Base-by-base conservation (phyloP, 2,797 vertebrate genomes). In the Pogoniulus pusillus region DNA sequence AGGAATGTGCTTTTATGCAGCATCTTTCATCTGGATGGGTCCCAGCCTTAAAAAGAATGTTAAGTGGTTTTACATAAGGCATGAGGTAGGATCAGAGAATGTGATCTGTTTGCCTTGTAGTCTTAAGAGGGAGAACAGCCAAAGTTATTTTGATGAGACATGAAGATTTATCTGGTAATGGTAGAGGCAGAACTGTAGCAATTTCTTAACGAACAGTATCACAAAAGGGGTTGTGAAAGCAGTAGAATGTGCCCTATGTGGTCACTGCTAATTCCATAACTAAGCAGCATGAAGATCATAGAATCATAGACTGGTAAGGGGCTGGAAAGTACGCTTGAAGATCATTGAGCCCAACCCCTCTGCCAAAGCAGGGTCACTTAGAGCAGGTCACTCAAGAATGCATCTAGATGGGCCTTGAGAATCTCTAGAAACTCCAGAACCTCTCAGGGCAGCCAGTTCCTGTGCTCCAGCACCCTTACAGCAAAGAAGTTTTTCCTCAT, bases 21-120 rank as follows among this genome's bases (percentile, higher is more conserved):
- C 93, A 80, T 91, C 92, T 93, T 90, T 89, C 75, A 5, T 82
- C 81, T 93, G 93, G 94, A 88, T 59, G 65, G 87, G 65, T 93
- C 94, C 86, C 90, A 93, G 79, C 89, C 84, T 89, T 87, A 82
- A 71, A 80, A 91, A 92, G 94, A 93, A 93, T 86, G 79, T 90
- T 88, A 94, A 93, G 93, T 93, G 84, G 69, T 94, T 96, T 96
- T 95, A 95, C 92, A 85, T 93, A 93, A 94, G 93, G 82, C 78
- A 71, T 91, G 93, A 93, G 37, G 45, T 90, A 83, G 91, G 86
- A 74, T 91, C 86, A 81, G 89, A 93, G 90, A 93, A 93, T 87
- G 89, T 47, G 78, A 77, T 89, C 79, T 88, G 93, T 89, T 94
- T 90, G 84, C 91, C 72, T 91, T 82, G 86, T 73, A 85, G 75